Base-by-base conservation (phyloP, 2,797 vertebrate genomes). In the Premnoplex brunnescens region DNA sequence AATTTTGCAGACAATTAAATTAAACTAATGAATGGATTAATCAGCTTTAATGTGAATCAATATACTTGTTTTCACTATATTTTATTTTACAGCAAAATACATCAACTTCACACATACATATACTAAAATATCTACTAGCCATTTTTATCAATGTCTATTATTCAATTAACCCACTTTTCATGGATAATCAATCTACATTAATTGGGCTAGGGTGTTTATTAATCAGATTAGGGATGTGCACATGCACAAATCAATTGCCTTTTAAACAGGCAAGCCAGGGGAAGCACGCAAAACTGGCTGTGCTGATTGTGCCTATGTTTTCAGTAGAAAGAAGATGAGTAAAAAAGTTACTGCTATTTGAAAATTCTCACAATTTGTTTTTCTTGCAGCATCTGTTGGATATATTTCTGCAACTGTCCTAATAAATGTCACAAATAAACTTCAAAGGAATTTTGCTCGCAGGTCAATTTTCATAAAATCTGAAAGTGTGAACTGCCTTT, bases 1-100 rank as follows among this genome's bases (percentile, higher is more conserved):
- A 89, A 96, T 97, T 97, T 98, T 97, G 96, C 88, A 97, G 96
- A 87, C 88, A 97, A 96, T 98, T 98, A 97, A 95, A 96, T 97
- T 93, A 94, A 22, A 51, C 27, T 92, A 96, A 96, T 7, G 27
- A 93, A 91, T 80, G 95, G 73, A 97, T 97, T 85, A 97, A 96
- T 98, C 89, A 97, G 30, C 30, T 89, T 97, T 88, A 96, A 93
- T 85, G 73, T 66, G 89, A 97, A 97, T 95, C 85, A 91, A 64
- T 97, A 88, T 72, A 93, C 58, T 93, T 96, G 62, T 92, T 96
- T 97, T 96, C 56, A 95, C 48, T 93, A 44, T 93, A 83, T 92
- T 91, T 96, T 97, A 89, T 95, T 89, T 78, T 94, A 72, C 74
- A 88, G 80, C 71, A 92, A 96, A 96, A 95, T 95, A 93, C n/a